Evolutionary conservation across 2,797 vertebrate species (phyloP).

Genomic region (Phrynocephalus forsythii): DNA sequence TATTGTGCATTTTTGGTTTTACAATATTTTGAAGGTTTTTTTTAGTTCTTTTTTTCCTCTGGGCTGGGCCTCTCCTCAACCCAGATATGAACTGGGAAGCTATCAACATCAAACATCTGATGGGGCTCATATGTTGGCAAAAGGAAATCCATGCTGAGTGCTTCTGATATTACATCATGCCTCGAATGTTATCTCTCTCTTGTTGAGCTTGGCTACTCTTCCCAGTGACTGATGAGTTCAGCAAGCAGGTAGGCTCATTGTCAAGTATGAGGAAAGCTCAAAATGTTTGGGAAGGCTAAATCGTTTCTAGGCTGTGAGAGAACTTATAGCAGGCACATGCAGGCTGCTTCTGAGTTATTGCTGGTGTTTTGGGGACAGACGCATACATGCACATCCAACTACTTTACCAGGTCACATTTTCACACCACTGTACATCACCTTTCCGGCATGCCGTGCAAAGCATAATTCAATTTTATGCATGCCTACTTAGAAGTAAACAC

Average conservation of each 20-base stretch:
- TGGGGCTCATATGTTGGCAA: not conserved
- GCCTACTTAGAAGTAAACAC: too few species aligned
- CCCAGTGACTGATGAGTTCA: too few species aligned
- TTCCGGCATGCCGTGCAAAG: too few species aligned
- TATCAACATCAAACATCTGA: not conserved
- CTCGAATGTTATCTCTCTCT: too few species aligned
- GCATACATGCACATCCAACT: too few species aligned
- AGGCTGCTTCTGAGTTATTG: too few species aligned
- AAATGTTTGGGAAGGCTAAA: not conserved
- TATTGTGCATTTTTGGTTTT: not conserved
- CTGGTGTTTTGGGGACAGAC: too few species aligned
- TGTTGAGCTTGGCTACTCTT: too few species aligned
- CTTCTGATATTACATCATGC: not conserved
- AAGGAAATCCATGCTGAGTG: not conserved
- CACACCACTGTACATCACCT: too few species aligned
- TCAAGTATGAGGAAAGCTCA: not conserved
- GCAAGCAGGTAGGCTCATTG: not conserved
- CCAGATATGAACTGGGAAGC: not conserved
- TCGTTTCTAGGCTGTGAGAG: not conserved
- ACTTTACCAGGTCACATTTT: too few species aligned
- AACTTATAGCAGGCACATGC: too few species aligned
- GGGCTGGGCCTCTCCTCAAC: not conserved
- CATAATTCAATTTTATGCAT: too few species aligned
- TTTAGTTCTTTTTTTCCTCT: not conserved
- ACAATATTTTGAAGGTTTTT: not conserved